These are phyloP conservation scores for Onychomys arenicola DNA, from an alignment of 2,797 vertebrate species.

Conservation along the genomic window DNA sequence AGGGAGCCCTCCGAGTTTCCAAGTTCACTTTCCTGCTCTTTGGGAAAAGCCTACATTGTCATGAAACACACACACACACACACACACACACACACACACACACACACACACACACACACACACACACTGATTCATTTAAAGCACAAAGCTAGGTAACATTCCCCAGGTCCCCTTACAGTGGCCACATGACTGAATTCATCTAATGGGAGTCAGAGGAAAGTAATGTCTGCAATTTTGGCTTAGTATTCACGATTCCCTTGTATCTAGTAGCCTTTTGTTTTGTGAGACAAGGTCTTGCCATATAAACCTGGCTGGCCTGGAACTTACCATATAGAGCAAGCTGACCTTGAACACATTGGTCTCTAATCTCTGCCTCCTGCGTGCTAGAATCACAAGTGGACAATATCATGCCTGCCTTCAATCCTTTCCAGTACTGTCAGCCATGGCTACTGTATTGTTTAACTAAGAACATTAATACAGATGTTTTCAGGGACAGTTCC, in stretches of 20 bases:
- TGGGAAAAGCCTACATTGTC: neutral
- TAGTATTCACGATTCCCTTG: too few species aligned
- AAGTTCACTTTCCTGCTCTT: neutral
- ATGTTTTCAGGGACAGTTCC: neutral
- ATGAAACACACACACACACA: neutral
- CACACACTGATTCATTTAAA: neutral
- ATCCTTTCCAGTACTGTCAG: too few species aligned
- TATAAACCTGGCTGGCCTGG: neutral
- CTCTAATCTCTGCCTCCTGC: neutral
- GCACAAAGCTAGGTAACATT: neutral
- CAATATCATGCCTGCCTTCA: neutral
- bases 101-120: neutral
- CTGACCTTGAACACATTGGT: neutral
- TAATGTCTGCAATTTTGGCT: neutral
- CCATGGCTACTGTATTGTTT: neutral
- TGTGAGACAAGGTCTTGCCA: neutral
- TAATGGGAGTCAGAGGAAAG: neutral
- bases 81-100: neutral
- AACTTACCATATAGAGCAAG: neutral
- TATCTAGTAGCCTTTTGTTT: neutral
- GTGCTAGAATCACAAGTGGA: neutral
- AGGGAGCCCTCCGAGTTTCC: neutral
- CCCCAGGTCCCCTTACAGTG: neutral
- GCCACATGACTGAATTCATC: neutral
- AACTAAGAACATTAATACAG: neutral